Conservation (phyloP, 37 sponge, comb jelly and placozoan genomes). For the Ianthella basta region DNA sequence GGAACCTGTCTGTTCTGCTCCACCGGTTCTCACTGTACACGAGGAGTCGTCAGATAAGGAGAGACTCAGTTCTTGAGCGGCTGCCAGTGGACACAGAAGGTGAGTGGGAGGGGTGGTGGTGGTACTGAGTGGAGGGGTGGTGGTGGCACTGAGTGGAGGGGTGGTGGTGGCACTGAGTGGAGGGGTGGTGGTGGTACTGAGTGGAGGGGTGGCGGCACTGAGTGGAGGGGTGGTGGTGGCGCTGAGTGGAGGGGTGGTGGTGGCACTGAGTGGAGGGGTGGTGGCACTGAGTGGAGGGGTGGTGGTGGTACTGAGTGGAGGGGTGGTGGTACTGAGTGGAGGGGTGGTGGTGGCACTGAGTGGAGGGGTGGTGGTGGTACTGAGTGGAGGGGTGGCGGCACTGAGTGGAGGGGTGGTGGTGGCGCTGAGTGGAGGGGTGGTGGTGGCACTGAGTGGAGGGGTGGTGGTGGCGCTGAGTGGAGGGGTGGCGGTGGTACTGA, state of each 20-base stretch:
- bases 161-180: neutral
- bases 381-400: too few relatives aligned
- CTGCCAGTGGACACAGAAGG: neutral
- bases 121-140: neutral
- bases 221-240: neutral
- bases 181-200: neutral
- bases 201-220: too few relatives aligned
- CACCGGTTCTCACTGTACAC: conserved; percentile 22
- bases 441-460: neutral
- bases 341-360: neutral
- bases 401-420: neutral
- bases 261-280: too few relatives aligned
- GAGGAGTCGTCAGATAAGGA: neutral
- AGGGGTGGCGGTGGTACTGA: conserved; percentile 3
- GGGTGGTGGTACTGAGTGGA: conserved; percentile 1
- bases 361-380: neutral
- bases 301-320: neutral
- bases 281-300: neutral
- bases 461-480: neutral
- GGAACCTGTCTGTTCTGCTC: conserved; percentile 7
- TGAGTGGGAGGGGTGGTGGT: neutral
- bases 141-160: neutral
- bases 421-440: neutral
- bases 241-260: neutral
- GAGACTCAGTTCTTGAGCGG: neutral